Conservation (phyloP, 2,888 invertebrate species). For the Diarsia mendica region DNA sequence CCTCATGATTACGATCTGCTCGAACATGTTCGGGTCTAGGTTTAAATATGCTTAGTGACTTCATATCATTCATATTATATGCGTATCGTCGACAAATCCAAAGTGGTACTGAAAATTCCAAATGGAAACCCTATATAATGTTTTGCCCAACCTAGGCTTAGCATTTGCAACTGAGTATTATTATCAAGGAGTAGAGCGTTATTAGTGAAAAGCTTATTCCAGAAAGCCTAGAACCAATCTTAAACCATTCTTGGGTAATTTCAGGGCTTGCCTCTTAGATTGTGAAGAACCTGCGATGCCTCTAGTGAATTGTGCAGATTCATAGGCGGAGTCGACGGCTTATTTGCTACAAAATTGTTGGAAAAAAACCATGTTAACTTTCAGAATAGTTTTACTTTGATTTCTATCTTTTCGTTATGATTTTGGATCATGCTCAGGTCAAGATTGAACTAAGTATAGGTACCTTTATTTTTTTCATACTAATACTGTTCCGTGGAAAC, state of each 20-base stretch:
- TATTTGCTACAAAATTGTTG: neutral
- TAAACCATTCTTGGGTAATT: neutral
- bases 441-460: constrained; percentile 12
- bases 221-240: neutral
- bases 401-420: neutral
- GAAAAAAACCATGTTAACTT: neutral
- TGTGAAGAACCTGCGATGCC: neutral
- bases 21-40: neutral
- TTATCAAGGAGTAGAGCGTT: neutral
- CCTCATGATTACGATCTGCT: constrained; percentile 5
- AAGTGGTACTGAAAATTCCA: neutral
- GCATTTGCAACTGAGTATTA: neutral
- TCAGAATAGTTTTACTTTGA: neutral
- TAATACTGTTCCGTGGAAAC: neutral
- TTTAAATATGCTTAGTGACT: neutral
- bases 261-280: neutral
- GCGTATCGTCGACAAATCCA: neutral
- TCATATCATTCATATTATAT: neutral
- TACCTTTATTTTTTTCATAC: neutral
- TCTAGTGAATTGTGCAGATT: neutral
- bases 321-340: neutral
- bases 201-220: neutral
- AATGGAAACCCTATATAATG: neutral
- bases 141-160: neutral
- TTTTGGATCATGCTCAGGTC: constrained; percentile 5